phyloP scores from a whole-genome alignment of 2,113 vertebrate genomes.

The Tetrax tetrax region DNA sequence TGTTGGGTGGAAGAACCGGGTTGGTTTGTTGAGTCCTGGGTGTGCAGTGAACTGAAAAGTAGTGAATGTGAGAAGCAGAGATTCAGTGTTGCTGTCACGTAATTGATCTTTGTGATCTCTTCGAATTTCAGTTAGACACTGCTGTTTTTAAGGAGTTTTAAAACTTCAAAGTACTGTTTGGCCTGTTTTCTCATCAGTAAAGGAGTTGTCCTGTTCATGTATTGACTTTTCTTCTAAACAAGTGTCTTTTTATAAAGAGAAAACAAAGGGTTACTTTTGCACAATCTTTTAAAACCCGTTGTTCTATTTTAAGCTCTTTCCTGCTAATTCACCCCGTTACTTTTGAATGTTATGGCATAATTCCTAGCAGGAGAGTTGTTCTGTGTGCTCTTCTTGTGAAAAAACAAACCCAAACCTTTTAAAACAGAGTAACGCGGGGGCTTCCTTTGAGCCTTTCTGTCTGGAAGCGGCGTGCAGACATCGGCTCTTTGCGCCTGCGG shows the following conservation, averaged over 20 bases:
- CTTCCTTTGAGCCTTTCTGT: neutral
- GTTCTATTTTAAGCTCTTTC: neutral
- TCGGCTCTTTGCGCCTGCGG: neutral
- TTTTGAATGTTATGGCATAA: rapidly evolving
- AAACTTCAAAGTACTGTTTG: neutral
- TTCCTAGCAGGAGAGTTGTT: neutral
- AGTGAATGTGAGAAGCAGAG: neutral
- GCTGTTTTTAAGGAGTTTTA: neutral
- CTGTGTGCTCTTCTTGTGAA: rapidly evolving
- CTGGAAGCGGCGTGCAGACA: neutral
- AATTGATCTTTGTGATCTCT: neutral
- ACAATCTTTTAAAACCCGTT: neutral
- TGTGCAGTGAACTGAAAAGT: neutral
- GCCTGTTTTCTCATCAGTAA: neutral
- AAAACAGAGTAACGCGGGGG: rapidly evolving
- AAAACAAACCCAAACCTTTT: neutral
- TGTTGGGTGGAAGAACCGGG: neutral
- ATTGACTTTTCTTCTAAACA: neutral
- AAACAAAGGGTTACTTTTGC: neutral
- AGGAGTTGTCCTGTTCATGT: neutral
- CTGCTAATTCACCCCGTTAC: neutral
- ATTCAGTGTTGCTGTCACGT: neutral
- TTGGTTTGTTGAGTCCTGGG: neutral
- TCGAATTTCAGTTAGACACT: neutral
- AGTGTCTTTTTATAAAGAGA: neutral